These are phyloP conservation scores for Cataglyphis cursor DNA, from an alignment of 2,888 invertebrate genomes.

Conservation along the genomic window DNA sequence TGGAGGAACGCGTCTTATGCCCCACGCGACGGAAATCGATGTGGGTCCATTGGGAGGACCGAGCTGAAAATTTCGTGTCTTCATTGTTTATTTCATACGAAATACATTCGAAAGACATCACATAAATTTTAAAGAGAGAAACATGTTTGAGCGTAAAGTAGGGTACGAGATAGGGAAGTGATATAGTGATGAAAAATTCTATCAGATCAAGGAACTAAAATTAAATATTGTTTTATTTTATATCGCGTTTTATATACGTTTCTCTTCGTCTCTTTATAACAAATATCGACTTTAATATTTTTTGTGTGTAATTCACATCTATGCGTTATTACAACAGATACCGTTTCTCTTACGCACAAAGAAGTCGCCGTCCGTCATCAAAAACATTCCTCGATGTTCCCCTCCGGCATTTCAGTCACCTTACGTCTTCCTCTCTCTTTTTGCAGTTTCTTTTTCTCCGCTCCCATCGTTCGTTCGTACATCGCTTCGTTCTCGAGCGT, in stretches of 20 bases:
- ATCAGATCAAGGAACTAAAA: conserved; percentile 12
- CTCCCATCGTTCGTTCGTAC: conserved; percentile 59
- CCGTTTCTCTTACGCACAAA: conserved; percentile 56
- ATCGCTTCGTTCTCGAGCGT: conserved; percentile 77
- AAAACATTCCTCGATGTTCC: conserved; percentile 66
- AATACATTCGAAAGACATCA: conserved; percentile 10
- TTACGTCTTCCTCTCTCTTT: conserved; percentile 68
- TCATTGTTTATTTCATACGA: conserved; percentile 55
- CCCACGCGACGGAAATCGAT: conserved; percentile 84
- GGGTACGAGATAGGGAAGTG: not conserved
- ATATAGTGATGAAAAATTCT: not conserved
- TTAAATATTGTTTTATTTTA: not conserved
- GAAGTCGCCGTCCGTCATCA: conserved; percentile 64
- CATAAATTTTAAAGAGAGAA: conserved; percentile 34
- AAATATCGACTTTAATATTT: conserved; percentile 19
- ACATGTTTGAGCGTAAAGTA: not conserved
- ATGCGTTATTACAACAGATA: conserved; percentile 23
- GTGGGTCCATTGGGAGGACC: conserved; percentile 66
- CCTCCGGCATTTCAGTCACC: conserved; percentile 71
- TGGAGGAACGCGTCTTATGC: conserved; percentile 79
- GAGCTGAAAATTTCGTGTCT: conserved; percentile 43
- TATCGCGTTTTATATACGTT: not conserved
- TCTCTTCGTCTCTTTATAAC: not conserved
- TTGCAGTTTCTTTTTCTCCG: conserved; percentile 53
- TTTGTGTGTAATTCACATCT: not conserved